Evolutionary conservation across 64 coral and sea anemone genomes (phyloP).

Genomic region (Anthopleura sola): DNA sequence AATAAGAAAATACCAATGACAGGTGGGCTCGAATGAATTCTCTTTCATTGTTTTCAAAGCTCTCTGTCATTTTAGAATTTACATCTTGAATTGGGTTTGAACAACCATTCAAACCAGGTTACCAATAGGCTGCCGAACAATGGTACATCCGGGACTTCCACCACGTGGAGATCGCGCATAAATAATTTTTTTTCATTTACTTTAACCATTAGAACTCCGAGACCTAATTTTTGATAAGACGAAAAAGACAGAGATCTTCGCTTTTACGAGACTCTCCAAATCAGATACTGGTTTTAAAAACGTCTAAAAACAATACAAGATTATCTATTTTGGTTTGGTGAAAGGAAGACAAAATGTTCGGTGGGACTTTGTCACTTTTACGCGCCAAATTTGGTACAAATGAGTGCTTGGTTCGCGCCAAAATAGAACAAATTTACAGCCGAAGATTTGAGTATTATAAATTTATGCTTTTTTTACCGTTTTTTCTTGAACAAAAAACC

Average conservation of each 20-base stretch:
- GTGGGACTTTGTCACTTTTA: neutral
- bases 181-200: neutral
- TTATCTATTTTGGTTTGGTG: neutral
- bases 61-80: slow-evolving; percentile 96
- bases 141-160: slow-evolving; percentile 50
- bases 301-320: neutral
- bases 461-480: neutral
- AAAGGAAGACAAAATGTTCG: neutral
- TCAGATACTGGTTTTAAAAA: neutral
- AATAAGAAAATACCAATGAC: slow-evolving; percentile 47
- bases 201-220: neutral
- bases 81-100: slow-evolving; percentile 36
- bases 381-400: neutral
- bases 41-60: slow-evolving; percentile 80
- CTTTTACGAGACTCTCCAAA: neutral
- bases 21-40: slow-evolving; percentile 66
- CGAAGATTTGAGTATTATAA: neutral
- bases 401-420: neutral
- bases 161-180: neutral
- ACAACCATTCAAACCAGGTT: slow-evolving; percentile 28
- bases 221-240: neutral
- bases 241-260: neutral
- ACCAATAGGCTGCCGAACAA: slow-evolving; percentile 56
- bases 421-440: neutral
- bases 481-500: neutral